Conservation (phyloP, 30 jellyfish, hydroid and myxozoan genomes). For the Aurelia coerulea region DNA sequence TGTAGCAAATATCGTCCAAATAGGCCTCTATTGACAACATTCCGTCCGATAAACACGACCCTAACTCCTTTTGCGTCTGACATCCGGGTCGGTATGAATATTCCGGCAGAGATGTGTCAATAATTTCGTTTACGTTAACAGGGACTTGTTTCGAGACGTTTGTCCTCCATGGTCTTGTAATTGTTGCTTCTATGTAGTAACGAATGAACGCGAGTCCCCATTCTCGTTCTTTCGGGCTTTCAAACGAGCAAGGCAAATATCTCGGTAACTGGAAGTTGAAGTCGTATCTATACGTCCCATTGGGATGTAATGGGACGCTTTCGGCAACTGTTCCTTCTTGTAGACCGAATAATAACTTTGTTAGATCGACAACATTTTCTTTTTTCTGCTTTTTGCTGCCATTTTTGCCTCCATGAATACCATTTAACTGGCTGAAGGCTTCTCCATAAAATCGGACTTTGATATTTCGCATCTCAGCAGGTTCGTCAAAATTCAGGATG, state of each 20-base stretch:
- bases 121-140: slow-evolving; percentile 75
- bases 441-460: slow-evolving; percentile 83
- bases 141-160: slow-evolving; percentile 28
- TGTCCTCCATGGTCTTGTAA: slow-evolving; percentile 74
- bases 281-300: slow-evolving; percentile 78
- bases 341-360: slow-evolving; percentile 76
- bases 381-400: slow-evolving; percentile 10
- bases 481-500: slow-evolving; percentile 63
- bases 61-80: slow-evolving; percentile 64
- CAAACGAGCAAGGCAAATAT: slow-evolving; percentile 88
- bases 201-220: slow-evolving; percentile 70
- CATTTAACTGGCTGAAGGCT: slow-evolving; percentile 68
- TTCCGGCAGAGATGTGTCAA: slow-evolving; percentile 79
- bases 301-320: slow-evolving; percentile 72
- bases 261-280: slow-evolving; percentile 85
- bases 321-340: slow-evolving; percentile 53
- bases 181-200: slow-evolving; percentile 77
- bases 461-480: slow-evolving; percentile 77
- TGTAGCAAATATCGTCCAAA: slow-evolving; percentile 66
- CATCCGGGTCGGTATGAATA: slow-evolving; percentile 87
- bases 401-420: slow-evolving; percentile 36
- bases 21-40: slow-evolving; percentile 78
- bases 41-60: slow-evolving; percentile 84
- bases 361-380: slow-evolving; percentile 73
- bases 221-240: slow-evolving; percentile 92